Evolutionary conservation across 2,888 invertebrate species (phyloP).

Genomic region (Ligdia adustata): DNA sequence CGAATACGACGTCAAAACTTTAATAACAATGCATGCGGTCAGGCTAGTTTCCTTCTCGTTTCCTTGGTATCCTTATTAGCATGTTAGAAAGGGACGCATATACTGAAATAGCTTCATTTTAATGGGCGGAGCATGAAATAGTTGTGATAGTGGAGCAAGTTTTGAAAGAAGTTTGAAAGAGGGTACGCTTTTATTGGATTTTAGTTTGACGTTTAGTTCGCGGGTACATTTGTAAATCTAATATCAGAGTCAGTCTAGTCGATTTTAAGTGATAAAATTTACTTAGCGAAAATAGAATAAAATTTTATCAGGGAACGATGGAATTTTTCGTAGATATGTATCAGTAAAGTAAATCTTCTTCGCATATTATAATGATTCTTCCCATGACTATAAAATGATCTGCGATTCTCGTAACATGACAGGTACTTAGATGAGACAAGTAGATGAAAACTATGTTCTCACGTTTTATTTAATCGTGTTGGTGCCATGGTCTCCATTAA

Average conservation of each 20-base stretch:
- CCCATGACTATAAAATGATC: too few relatives aligned
- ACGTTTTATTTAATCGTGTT: too few relatives aligned
- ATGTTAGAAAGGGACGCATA: slow-evolving; percentile 53
- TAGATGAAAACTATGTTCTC: too few relatives aligned
- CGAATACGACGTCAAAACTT: slow-evolving; percentile 57
- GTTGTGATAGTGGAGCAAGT: slow-evolving; percentile 76
- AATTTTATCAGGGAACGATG: too few relatives aligned
- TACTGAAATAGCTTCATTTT: slow-evolving; percentile 44
- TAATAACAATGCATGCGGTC: slow-evolving; percentile 73
- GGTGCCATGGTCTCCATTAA: too few relatives aligned
- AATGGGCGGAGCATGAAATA: slow-evolving; percentile 66
- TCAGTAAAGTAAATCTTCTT: too few relatives aligned
- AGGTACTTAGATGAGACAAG: too few relatives aligned
- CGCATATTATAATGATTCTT: too few relatives aligned
- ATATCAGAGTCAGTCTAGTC: slow-evolving; percentile 45
- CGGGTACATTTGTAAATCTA: slow-evolving; percentile 54
- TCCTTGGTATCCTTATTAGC: slow-evolving; percentile 39
- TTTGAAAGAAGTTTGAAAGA: slow-evolving; percentile 79
- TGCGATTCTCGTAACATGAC: too few relatives aligned
- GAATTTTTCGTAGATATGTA: too few relatives aligned
- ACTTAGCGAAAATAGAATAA: too few relatives aligned
- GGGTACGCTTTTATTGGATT: slow-evolving; percentile 78
- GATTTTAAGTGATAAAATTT: too few relatives aligned
- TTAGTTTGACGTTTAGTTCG: slow-evolving; percentile 58
- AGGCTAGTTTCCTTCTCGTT: slow-evolving; percentile 61